Conservation (phyloP, 2,113 vertebrate genomes). For the Oryzias melastigma region DNA sequence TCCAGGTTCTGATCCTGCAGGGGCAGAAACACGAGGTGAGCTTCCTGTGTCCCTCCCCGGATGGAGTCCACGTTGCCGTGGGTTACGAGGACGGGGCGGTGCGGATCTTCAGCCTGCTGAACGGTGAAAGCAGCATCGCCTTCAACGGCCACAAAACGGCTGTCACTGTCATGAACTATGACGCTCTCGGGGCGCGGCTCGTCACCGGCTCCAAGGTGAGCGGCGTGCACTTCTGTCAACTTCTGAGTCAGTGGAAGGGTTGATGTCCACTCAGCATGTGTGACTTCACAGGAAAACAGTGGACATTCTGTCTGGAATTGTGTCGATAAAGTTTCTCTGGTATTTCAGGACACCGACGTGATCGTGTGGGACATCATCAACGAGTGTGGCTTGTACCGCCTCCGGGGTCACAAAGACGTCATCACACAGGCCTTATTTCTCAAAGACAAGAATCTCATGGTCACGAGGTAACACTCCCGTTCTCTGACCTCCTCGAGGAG, state of each 20-base stretch:
- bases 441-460: slow-evolving; percentile 87
- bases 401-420: slow-evolving; percentile 91
- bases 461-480: slow-evolving; percentile 83
- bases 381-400: slow-evolving; percentile 91
- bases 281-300: background rate
- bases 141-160: slow-evolving; percentile 94
- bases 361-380: slow-evolving; percentile 98
- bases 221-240: background rate
- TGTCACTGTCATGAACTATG: slow-evolving; percentile 85
- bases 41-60: slow-evolving; percentile 87
- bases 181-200: slow-evolving; percentile 86
- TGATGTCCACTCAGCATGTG: too few species aligned
- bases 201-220: slow-evolving; percentile 91
- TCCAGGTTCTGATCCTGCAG: slow-evolving; percentile 89
- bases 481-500: background rate
- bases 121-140: slow-evolving; percentile 84
- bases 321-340: background rate
- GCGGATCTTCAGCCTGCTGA: slow-evolving; percentile 87
- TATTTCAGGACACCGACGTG: slow-evolving; percentile 90
- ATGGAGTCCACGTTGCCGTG: slow-evolving; percentile 88
- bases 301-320: background rate
- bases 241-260: background rate
- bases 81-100: slow-evolving; percentile 93
- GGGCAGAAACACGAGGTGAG: slow-evolving; percentile 92
- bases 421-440: slow-evolving; percentile 88